Base-by-base conservation (phyloP, 2,113 vertebrate species). In the Brachirus orientalis region DNA sequence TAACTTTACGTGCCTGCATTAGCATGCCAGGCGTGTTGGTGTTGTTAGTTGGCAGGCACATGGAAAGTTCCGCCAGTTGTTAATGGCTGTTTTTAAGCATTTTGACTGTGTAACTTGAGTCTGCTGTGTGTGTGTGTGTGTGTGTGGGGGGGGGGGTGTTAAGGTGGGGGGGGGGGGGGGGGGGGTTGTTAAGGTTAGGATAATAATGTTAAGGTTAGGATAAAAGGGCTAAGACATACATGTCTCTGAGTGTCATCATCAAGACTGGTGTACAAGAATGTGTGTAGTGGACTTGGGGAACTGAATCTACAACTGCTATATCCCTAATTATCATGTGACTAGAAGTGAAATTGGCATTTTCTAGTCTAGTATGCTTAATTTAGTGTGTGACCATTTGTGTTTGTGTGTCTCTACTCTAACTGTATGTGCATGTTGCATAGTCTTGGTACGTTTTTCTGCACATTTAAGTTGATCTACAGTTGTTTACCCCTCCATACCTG, bases 81-180 rank as follows among this genome's bases (percentile, higher is more conserved):
- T 89, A 88, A 90, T 80, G 84, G 80, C 61, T 83, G 84, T 86
- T 89, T 84, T 84, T 76, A 88, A 85, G 84, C 43, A 43, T 63
- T 67, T 45, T 44, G 47, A 82, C 72, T 72, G 72, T 68, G 68
- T 77, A 38, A 81, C 75, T 81, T 50, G 45, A 65, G 74, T 56
- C 69, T 74, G 11, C 59, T 63, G 7, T 62, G 19, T 35, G 40
- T 46, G 51, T 41, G 11, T 47, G 18, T 38, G 60, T 28, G 8
- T 41, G 54, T 40, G 28, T 62, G 56, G 43, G 13, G 43, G 64
- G 20, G 35, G 46, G 18, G 46, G 52, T 72, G 14, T 48, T 40
- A 10, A 40, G 12, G 38, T 10, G n/a, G n/a, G n/a, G n/a, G n/a
- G n/a, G n/a, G n/a, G n/a, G n/a, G n/a, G n/a, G n/a, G n/a, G n/a